Conservation (phyloP, 2,888 invertebrate genomes). For the Tethea ocularis region DNA sequence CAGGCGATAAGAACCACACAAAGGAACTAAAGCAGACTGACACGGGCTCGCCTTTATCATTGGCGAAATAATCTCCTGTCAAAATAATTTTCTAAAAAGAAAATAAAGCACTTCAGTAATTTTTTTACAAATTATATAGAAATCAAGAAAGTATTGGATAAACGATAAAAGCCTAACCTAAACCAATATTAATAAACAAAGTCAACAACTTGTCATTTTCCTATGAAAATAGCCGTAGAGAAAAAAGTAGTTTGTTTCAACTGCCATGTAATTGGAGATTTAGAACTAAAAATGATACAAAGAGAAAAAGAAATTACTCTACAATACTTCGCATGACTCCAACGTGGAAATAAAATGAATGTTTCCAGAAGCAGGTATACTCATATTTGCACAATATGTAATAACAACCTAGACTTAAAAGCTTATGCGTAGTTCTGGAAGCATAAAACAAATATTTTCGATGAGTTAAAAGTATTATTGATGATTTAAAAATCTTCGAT, state of each 20-base stretch:
- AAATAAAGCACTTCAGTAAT: slow-evolving; percentile 10
- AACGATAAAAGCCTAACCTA: slow-evolving; percentile 12
- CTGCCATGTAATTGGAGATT: slow-evolving; percentile 45
- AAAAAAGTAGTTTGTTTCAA: slow-evolving; percentile 29
- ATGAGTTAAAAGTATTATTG: no score
- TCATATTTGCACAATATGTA: not conserved
- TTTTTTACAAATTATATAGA: slow-evolving; percentile 2
- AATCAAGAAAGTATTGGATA: not conserved
- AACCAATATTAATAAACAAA: slow-evolving; percentile 26
- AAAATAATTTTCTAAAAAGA: not conserved
- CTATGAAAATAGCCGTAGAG: slow-evolving; percentile 31
- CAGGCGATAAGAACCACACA: slow-evolving; percentile 23
- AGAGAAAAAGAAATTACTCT: slow-evolving; percentile 40
- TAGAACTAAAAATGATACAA: slow-evolving; percentile 34
- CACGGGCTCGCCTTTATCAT: slow-evolving; percentile 7
- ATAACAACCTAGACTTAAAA: not conserved
- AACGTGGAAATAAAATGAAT: slow-evolving; percentile 24
- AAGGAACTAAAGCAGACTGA: slow-evolving; percentile 16
- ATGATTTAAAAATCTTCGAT: no score
- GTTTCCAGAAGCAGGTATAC: slow-evolving; percentile 18
- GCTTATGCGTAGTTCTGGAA: not conserved
- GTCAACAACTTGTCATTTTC: slow-evolving; percentile 33
- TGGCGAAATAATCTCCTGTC: slow-evolving; percentile 2
- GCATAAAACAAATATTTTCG: not conserved
- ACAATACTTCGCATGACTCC: slow-evolving; percentile 39